These are phyloP conservation scores for Aphelenchoides avenae DNA, from an alignment of 1,140 invertebrate genomes.

Conservation along the genomic window DNA sequence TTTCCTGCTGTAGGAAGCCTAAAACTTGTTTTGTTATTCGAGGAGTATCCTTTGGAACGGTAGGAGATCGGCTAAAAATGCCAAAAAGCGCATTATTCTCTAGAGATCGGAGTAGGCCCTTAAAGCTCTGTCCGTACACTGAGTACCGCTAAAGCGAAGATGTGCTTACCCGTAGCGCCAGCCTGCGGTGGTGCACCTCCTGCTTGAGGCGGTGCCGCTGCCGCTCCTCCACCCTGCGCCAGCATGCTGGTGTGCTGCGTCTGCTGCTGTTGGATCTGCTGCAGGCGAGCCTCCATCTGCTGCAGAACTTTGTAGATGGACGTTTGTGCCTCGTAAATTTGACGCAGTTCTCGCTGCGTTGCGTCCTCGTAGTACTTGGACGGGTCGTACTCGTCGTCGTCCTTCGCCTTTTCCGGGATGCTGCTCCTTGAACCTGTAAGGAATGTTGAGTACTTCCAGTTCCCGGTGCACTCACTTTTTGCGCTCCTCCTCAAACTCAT, in stretches of 20 bases:
- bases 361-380: constrained; percentile 54
- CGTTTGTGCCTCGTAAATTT: constrained; percentile 55
- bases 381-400: constrained; percentile 53
- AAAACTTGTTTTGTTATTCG: no score
- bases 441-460: constrained; percentile 7
- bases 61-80: no score
- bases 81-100: no score
- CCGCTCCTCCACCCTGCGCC: constrained; percentile 21
- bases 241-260: constrained; percentile 31
- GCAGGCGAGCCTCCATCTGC: constrained; percentile 45
- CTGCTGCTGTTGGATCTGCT: constrained; percentile 35
- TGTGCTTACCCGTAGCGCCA: no score
- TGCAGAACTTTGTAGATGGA: constrained; percentile 52
- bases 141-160: no score
- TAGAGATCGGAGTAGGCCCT: no score
- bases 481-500: constrained; percentile 52
- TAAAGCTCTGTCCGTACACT: no score
- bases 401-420: constrained; percentile 58
- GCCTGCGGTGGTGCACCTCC: constrained; percentile 25
- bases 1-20: constrained; percentile 52
- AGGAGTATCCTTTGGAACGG: no score
- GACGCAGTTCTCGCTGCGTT: constrained; percentile 48
- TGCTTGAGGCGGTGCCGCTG: constrained; percentile 5
- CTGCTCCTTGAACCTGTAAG: constrained; percentile 53
- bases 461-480: constrained; percentile 16